Percentiles rank a stretch among this genome's conserved stretches.
phyloP scores from a whole-genome alignment of 2,113 vertebrate genomes.

The Phyllostomus hastatus region DNA sequence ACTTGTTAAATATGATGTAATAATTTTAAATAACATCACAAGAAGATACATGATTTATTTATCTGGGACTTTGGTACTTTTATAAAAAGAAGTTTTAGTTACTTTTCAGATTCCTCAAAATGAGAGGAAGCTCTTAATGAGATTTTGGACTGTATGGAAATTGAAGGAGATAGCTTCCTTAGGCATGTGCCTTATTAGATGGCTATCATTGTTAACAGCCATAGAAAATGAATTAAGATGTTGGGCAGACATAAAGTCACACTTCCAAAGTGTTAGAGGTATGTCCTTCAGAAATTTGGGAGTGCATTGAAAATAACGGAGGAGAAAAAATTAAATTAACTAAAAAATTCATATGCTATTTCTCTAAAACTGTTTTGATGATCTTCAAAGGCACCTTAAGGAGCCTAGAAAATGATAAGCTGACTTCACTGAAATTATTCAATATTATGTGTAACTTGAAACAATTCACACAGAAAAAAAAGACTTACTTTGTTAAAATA shows the following conservation, averaged over 20 bases:
- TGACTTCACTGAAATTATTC: background rate
- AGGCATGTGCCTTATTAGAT: background rate
- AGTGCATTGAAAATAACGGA: background rate
- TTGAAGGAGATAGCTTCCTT: background rate
- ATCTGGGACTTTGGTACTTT: background rate
- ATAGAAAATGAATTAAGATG: background rate
- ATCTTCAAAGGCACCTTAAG: background rate
- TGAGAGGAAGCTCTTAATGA: background rate
- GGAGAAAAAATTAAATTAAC: background rate
- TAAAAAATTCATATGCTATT: background rate
- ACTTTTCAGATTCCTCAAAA: background rate
- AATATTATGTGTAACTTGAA: background rate
- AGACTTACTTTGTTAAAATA: background rate
- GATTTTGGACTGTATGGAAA: background rate
- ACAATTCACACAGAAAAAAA: background rate
- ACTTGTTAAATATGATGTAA: background rate
- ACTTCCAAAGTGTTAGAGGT: background rate
- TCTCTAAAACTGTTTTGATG: background rate
- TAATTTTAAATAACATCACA: background rate
- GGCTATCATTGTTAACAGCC: background rate
- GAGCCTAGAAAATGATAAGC: background rate
- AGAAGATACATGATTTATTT: background rate
- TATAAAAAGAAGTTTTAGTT: background rate
- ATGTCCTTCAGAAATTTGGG: background rate
- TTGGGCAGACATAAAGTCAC: background rate